phyloP scores from a whole-genome alignment of 2,113 vertebrate genomes.

The Setophaga kirtlandii region DNA sequence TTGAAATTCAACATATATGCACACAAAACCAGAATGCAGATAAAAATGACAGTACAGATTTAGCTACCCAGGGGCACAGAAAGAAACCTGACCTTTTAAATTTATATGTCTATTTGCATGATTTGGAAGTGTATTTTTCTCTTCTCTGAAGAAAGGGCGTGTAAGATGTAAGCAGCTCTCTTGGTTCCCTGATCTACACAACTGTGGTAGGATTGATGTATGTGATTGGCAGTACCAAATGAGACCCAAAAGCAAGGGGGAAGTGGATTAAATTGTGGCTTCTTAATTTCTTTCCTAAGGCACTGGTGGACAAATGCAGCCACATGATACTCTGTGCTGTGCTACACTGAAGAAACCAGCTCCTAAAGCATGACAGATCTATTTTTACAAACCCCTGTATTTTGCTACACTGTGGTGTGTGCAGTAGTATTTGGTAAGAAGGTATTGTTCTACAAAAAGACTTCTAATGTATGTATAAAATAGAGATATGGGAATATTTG shows the following conservation, averaged over 20 bases:
- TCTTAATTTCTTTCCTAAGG: not conserved
- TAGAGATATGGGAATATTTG: not conserved
- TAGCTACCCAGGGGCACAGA: not conserved
- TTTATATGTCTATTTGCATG: not conserved
- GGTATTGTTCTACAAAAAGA: accelerated
- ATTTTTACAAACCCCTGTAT: not conserved
- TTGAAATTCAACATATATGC: not conserved
- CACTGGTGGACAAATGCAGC: not conserved
- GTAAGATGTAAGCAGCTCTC: not conserved
- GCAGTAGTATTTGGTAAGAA: not conserved
- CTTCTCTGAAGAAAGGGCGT: not conserved
- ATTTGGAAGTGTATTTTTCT: not conserved
- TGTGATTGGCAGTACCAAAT: not conserved
- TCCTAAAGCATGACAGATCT: not conserved
- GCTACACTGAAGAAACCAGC: not conserved
- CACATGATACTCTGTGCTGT: not conserved
- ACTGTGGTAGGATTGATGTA: not conserved
- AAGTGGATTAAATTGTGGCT: not conserved
- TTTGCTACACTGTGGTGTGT: not conserved
- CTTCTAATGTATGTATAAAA: not conserved
- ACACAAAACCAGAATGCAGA: not conserved
- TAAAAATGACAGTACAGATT: not conserved
- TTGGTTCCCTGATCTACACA: not conserved
- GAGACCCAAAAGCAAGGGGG: not conserved
- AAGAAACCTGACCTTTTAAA: not conserved